Conservation (phyloP, 2,797 vertebrate genomes). For the Ceryle rudis region DNA sequence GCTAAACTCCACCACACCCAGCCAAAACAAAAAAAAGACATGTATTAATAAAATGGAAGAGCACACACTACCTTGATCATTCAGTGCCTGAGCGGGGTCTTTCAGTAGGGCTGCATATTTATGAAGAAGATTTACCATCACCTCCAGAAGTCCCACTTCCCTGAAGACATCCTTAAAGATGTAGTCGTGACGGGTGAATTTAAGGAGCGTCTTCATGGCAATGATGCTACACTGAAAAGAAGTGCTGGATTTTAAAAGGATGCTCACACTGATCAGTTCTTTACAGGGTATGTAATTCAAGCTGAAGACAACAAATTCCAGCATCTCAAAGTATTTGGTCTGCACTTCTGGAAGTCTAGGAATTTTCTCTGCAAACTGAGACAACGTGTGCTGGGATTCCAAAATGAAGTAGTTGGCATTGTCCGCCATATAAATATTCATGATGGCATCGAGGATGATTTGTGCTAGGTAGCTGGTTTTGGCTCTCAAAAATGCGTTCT, state of each 20-base stretch:
- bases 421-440: conserved; percentile 92
- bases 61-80: conserved; percentile 86
- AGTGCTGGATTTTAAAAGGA: conserved; percentile 93
- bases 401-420: conserved; percentile 97
- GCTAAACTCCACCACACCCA: not conserved
- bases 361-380: conserved; percentile 95
- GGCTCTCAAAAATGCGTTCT: conserved; percentile 94
- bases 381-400: conserved; percentile 95
- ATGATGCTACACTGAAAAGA: conserved; percentile 93
- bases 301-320: conserved; percentile 95
- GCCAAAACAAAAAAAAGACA: not conserved
- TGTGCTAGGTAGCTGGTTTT: conserved; percentile 91
- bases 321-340: conserved; percentile 95
- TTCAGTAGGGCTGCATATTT: conserved; percentile 97
- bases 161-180: conserved; percentile 98
- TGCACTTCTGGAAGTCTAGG: conserved; percentile 91
- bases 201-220: conserved; percentile 91
- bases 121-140: conserved; percentile 97
- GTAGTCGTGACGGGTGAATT: conserved; percentile 91
- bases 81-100: conserved; percentile 89
- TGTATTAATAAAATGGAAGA: not conserved
- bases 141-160: conserved; percentile 96
- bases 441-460: conserved; percentile 93
- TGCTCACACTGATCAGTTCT: conserved; percentile 97
- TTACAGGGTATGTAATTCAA: conserved; percentile 99